Percentiles rank a stretch among this genome's conserved stretches.
Evolutionary conservation across 2,888 invertebrate genomes (phyloP).

Genomic region (Ophonus ardosiacus): DNA sequence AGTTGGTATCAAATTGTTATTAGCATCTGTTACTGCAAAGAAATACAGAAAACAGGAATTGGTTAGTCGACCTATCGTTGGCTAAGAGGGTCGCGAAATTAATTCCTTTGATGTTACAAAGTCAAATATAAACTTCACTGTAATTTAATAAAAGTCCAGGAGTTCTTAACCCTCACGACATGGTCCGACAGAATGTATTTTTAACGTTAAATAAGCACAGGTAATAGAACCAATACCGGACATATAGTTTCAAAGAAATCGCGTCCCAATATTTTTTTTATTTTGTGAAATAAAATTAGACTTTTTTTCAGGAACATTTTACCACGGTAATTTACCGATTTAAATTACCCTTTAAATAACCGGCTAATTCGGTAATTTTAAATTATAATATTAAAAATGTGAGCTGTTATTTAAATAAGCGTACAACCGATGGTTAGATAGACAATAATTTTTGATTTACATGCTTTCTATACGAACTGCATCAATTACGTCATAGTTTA

Average conservation of each 20-base stretch:
- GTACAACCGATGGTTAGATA: too few relatives aligned
- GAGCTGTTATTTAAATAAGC: too few relatives aligned
- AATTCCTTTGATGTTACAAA: slow-evolving; percentile 55
- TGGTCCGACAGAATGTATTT: slow-evolving; percentile 34
- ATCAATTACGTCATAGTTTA: too few relatives aligned
- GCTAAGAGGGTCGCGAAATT: slow-evolving; percentile 13
- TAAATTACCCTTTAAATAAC: too few relatives aligned
- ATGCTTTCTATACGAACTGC: too few relatives aligned
- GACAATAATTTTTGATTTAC: too few relatives aligned
- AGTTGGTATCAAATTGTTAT: slow-evolving; percentile 37
- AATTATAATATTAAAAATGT: too few relatives aligned
- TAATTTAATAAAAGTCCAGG: slow-evolving; percentile 52
- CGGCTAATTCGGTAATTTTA: too few relatives aligned
- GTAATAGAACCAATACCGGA: not conserved
- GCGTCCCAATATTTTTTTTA: not conserved
- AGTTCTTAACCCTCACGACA: slow-evolving; percentile 46
- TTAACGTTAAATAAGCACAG: slow-evolving; percentile 49
- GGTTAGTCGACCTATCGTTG: not conserved
- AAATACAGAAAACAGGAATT: slow-evolving; percentile 43
- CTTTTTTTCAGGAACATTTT: not conserved
- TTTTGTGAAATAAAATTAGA: not conserved
- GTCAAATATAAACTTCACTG: slow-evolving; percentile 52
- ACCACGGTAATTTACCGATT: too few relatives aligned
- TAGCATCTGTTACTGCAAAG: slow-evolving; percentile 35
- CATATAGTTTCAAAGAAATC: not conserved